Conservation (phyloP, 2,797 vertebrate species). For the Onychomys leucogaster region DNA sequence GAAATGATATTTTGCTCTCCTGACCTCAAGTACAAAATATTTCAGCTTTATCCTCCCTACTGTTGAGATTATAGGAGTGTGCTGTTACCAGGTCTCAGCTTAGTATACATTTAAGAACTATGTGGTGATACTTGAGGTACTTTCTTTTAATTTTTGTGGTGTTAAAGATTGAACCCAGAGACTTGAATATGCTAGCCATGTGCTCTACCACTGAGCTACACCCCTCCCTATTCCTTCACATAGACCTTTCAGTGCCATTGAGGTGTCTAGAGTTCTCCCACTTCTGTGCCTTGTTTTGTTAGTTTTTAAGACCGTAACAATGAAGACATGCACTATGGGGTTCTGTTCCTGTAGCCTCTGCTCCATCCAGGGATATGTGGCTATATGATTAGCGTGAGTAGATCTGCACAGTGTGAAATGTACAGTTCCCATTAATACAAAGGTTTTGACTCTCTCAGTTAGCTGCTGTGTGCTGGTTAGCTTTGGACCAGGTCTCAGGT, state of each 20-base stretch:
- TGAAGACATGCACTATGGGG: not conserved
- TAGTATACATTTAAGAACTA: conserved; percentile 37
- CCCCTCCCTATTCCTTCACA: not conserved
- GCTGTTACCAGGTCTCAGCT: not conserved
- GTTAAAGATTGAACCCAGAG: not conserved
- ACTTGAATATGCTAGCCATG: not conserved
- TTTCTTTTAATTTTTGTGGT: not conserved
- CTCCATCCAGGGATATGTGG: not conserved
- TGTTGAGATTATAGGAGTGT: not conserved
- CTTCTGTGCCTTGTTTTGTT: conserved; percentile 40
- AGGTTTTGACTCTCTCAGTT: conserved; percentile 26
- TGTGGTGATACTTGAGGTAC: not conserved
- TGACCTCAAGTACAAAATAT: not conserved
- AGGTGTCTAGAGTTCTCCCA: not conserved
- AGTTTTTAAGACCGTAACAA: conserved; percentile 44
- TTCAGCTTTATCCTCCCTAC: not conserved
- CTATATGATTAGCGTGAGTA: not conserved
- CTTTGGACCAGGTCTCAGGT: not conserved
- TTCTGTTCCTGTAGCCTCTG: not conserved
- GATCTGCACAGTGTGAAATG: not conserved
- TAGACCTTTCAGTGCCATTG: not conserved
- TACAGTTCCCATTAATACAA: not conserved
- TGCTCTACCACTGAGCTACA: not conserved
- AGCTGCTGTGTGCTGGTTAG: not conserved
- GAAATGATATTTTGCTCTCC: not conserved